Evolutionary conservation across 2,888 invertebrate species (phyloP).

Genomic region (Cheilosia vernalis): DNA sequence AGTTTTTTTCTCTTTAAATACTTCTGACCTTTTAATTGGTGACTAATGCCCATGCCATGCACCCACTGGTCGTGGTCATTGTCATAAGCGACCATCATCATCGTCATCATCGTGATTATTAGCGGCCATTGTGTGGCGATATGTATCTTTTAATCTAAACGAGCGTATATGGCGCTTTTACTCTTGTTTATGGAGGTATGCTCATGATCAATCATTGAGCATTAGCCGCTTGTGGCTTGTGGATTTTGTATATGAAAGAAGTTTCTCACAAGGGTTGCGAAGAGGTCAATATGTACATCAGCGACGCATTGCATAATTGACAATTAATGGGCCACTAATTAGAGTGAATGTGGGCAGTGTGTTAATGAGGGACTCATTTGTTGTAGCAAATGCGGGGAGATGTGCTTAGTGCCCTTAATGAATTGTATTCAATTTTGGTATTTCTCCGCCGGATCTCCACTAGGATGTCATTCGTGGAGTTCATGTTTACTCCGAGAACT

Average conservation of each 20-base stretch:
- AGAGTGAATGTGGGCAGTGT: conserved; percentile 69
- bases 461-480: too few relatives aligned
- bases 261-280: conserved; percentile 57
- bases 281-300: conserved; percentile 52
- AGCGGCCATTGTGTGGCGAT: conserved; percentile 9
- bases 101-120: conserved; percentile 18
- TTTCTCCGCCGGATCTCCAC: too few relatives aligned
- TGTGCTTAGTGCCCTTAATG: conserved; percentile 33
- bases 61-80: conserved; percentile 47
- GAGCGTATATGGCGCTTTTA: conserved; percentile 26
- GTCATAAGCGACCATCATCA: conserved; percentile 29
- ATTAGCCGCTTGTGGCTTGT: conserved; percentile 39
- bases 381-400: background rate
- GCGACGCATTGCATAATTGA: conserved; percentile 54
- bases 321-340: conserved; percentile 69
- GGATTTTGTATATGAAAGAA: conserved; percentile 16
- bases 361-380: conserved; percentile 67
- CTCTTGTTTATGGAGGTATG: conserved; percentile 62
- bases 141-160: conserved; percentile 61
- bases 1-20: conserved; percentile 42
- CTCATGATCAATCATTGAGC: conserved; percentile 71
- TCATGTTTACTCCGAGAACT: too few relatives aligned
- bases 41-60: conserved; percentile 21
- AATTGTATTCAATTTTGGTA: conserved; percentile 53
- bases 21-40: conserved; percentile 68